Evolutionary conservation across 1,140 invertebrate species (phyloP).

Genomic region (Achroia grisella): DNA sequence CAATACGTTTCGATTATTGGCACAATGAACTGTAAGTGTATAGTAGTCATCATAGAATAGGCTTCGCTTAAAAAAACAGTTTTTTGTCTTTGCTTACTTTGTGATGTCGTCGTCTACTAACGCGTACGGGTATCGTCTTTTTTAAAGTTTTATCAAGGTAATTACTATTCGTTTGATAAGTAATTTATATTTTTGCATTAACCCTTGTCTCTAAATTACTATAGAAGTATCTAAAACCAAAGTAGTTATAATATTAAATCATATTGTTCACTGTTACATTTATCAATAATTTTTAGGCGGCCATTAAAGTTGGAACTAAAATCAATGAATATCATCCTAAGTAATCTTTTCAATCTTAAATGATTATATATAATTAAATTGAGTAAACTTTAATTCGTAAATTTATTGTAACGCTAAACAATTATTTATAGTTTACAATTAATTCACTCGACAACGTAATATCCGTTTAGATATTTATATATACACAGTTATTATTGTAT

Average conservation of each 20-base stretch:
- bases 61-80: too few species aligned
- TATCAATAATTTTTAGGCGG: slow-evolving; percentile 29
- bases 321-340: slow-evolving; percentile 33
- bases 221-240: slow-evolving; percentile 1
- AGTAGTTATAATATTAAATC: too few species aligned
- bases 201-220: not conserved
- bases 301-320: slow-evolving; percentile 57
- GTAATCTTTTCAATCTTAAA: slow-evolving; percentile 37
- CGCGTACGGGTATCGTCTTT: slow-evolving; percentile 57
- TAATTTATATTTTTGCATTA: not conserved
- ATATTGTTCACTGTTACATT: not conserved
- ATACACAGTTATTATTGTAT: not conserved
- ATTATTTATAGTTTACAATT: not conserved
- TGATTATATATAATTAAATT: slow-evolving; percentile 10
- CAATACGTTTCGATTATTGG: too few species aligned
- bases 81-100: slow-evolving; percentile 35
- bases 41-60: too few species aligned
- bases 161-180: not conserved
- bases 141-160: slow-evolving; percentile 70
- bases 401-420: not conserved
- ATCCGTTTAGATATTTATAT: not conserved
- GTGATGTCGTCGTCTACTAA: slow-evolving; percentile 69
- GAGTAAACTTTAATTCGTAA: not conserved
- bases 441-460: too few species aligned
- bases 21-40: too few species aligned